A percentile compares a stretch with the other conserved stretches of the same genome.
These are phyloP conservation scores for Arvicanthis niloticus DNA, from an alignment of 2,113 vertebrate genomes.

Conservation along the genomic window DNA sequence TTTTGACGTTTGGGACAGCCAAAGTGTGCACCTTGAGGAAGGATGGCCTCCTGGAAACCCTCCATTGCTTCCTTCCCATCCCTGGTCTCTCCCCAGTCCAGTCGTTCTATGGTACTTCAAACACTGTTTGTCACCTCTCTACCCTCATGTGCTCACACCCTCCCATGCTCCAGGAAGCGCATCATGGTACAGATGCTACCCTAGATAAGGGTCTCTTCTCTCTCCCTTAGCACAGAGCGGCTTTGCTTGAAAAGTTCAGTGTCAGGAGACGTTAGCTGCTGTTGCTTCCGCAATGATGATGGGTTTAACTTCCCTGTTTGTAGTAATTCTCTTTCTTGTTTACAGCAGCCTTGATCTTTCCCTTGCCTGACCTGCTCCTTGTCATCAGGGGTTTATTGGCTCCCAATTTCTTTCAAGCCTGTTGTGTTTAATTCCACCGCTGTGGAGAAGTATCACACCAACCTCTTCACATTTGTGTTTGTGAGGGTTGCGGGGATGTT, in stretches of 20 bases:
- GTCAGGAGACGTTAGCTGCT: not conserved
- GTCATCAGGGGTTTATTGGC: not conserved
- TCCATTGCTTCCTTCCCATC: accelerated
- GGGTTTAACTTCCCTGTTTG: not conserved
- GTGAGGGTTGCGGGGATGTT: not conserved
- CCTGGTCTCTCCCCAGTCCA: accelerated
- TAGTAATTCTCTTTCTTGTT: not conserved
- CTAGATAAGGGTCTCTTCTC: not conserved
- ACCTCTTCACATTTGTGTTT: not conserved
- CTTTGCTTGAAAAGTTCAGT: not conserved
- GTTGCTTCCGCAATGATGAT: not conserved
- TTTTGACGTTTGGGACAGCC: not conserved
- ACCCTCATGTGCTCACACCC: not conserved
- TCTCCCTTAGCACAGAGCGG: not conserved
- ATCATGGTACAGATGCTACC: not conserved
- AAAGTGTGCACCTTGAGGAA: accelerated
- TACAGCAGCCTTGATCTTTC: not conserved
- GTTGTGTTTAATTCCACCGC: not conserved
- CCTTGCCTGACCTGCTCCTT: not conserved
- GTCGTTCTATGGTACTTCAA: not conserved
- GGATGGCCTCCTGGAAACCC: too few relatives aligned
- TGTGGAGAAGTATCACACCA: too few relatives aligned
- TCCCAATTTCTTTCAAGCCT: not conserved
- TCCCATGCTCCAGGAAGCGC: not conserved
- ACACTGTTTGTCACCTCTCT: accelerated